Base-by-base conservation (phyloP, 2,797 vertebrate species). In the Melanitta fusca region DNA sequence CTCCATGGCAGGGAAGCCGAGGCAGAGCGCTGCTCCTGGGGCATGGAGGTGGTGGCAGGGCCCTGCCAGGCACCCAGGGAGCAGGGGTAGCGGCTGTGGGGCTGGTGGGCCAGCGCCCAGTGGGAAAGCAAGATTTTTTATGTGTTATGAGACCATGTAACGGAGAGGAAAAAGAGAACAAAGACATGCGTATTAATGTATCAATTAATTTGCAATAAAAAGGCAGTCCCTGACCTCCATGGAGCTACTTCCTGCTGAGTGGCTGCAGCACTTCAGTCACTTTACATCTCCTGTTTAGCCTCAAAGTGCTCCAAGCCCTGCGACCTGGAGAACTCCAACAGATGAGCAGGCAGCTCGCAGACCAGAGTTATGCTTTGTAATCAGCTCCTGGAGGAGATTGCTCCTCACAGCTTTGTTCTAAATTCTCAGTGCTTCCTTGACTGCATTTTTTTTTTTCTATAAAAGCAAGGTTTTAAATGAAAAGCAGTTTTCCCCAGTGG, bases 31-130 rank as follows among this genome's bases (percentile, higher is more conserved):
- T 13, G 36, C 1, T 9, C 32, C 16, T 15, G 1, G 12, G 38
- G 27, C 16, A 21, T 21, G 1, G 3, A n/a, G 58, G 47, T 10
- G 11, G 8, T 0, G 16, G 27, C 20, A 4, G 10, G 7, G 13
- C 51, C n/a, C 65, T 24, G 43, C 1, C 5, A 30, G 5, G 36
- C 36, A 30, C 3, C 1, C 0, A 49, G 30, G 3, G 0, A 20
- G 9, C 5, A 19, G 10, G 36, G 72, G 47, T 3, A 10, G 64
- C 1, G 22, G 84, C 24, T 1, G 14, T 21, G 56, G 39, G 34
- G 56, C 34, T 28, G 56, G 21, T 3, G 7, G 24, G 20, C 0
- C 1, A 38, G 10, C 62, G 56, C 62, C 2, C 30, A 58, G 10
- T 5, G 36, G 45, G 25, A 71, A n/a, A 20, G 19, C 45, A 16